Evolutionary conservation across 1,140 invertebrate species (phyloP).

Genomic region (Aphis gossypii): DNA sequence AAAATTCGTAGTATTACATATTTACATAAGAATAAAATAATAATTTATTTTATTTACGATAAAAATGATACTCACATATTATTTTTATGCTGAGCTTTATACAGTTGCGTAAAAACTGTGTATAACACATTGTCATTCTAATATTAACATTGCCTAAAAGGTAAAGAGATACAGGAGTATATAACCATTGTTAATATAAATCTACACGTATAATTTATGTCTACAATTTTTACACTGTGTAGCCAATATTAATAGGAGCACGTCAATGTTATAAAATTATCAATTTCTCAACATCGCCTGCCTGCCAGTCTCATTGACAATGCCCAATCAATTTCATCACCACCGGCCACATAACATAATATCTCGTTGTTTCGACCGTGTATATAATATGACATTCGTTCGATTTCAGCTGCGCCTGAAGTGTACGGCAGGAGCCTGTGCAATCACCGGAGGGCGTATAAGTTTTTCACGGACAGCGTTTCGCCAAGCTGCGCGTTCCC

Average conservation of each 20-base stretch:
- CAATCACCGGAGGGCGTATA: conserved; percentile 90
- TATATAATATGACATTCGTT: not conserved
- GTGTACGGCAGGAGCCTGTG: conserved; percentile 86
- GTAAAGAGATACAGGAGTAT: not conserved
- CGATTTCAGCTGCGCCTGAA: conserved; percentile 70
- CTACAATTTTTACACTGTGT: not conserved
- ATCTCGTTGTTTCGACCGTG: not conserved
- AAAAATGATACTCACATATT: not conserved
- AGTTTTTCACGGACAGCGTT: conserved; percentile 93
- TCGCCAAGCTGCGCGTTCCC: conserved; percentile 87
- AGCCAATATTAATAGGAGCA: no score
- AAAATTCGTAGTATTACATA: not conserved
- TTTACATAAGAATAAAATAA: not conserved
- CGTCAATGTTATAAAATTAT: not conserved
- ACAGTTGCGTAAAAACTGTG: not conserved
- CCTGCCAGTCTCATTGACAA: not conserved
- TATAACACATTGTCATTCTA: not conserved
- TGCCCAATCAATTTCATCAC: not conserved
- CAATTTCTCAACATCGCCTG: not conserved
- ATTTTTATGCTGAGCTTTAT: not conserved
- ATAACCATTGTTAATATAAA: not conserved
- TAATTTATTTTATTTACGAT: not conserved
- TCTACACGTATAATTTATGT: not conserved
- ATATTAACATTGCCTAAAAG: not conserved
- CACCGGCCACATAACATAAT: not conserved